phyloP scores from a whole-genome alignment of 2,113 vertebrate species.

The Oryzias javanicus region DNA sequence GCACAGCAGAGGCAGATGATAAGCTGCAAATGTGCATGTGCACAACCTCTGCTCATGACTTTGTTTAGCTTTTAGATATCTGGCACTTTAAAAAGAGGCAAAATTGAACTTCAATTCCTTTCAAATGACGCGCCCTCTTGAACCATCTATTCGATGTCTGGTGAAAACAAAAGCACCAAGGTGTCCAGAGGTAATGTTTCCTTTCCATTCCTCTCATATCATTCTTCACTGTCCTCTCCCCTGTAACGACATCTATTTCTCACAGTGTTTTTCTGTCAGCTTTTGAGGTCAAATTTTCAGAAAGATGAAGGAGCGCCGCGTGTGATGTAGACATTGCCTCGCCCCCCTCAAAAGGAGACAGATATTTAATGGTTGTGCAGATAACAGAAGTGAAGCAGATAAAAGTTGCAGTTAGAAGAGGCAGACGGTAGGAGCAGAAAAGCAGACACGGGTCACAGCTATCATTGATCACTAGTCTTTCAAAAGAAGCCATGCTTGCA shows the following conservation, averaged over 20 bases:
- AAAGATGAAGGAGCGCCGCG: slow-evolving; percentile 34
- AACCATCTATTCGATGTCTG: slow-evolving; percentile 34
- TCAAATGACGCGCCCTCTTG: not conserved
- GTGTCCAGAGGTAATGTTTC: slow-evolving; percentile 32
- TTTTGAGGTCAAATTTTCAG: slow-evolving; percentile 31
- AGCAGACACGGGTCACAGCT: slow-evolving; percentile 51
- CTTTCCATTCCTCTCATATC: slow-evolving; percentile 10
- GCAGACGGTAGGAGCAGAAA: slow-evolving; percentile 41
- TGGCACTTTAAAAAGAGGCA: too few species aligned
- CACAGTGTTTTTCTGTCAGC: slow-evolving; percentile 14
- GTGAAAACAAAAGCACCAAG: slow-evolving; percentile 20
- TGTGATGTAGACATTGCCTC: slow-evolving; percentile 24
- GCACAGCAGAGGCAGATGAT: slow-evolving; percentile 6
- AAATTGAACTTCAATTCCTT: slow-evolving; percentile 7
- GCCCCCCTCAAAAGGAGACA: slow-evolving; percentile 30
- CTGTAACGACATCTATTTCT: slow-evolving; percentile 14
- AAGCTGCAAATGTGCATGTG: not conserved
- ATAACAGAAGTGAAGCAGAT: slow-evolving; percentile 64
- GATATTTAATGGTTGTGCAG: slow-evolving; percentile 52
- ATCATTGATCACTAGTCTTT: slow-evolving; percentile 43
- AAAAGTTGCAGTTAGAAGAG: slow-evolving; percentile 34
- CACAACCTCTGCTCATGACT: not conserved
- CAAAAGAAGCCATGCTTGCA: not conserved
- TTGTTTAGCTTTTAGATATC: too few species aligned
- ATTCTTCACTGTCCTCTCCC: slow-evolving; percentile 32